Evolutionary conservation across 2,888 invertebrate species (phyloP), one percentile per base, ranked within the genome.

Genomic region (Sabellastarte sp.): DNA sequence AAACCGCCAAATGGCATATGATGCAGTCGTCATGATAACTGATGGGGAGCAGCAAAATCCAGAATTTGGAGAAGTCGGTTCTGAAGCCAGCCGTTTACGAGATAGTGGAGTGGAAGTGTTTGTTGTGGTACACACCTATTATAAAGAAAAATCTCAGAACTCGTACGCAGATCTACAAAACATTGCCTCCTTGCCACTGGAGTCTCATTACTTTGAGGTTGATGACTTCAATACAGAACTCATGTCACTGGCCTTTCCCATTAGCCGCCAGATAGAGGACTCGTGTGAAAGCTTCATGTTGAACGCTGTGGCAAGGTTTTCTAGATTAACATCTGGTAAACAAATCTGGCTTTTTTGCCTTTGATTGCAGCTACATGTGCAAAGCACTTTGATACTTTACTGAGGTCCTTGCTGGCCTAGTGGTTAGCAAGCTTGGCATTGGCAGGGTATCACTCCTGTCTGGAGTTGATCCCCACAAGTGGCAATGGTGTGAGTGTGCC

Each of bases 21-120:
- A 56, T 2, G 56, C 59, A 28, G 56, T 31, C 3, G 33, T 61
- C 30, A 32, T 61, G 20, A 61, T 61, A 2, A 61, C 61, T 24
- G 61, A 61, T 57, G 61, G 61, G n/a, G 61, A 57, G 29, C 31
- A 32, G 32, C n/a, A 26, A 29, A 24, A 57, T 24, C 1, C 30
- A 1, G 52, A 50, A 10, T 60, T 3, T 24, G 50, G 29, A 29
- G 31, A 50, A 28, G 52, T 50, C 4, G 26, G 29, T 24, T 4
- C 24, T 5, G 24, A n/a, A 15, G 60, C 53, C 0, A 20, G n/a
- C 30, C 28, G 29, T 20, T 31, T 60, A n/a, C 26, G 52, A 29
- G 29, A 60, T 51, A 28, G 28, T 50, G 60, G 60, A 2, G 51
- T 60, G 10, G 52, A 60, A 29, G 30, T 51, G 31, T 60, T 60